These are phyloP conservation scores for Bombus pyrosoma DNA, from an alignment of 1,140 invertebrate genomes.

Conservation along the genomic window DNA sequence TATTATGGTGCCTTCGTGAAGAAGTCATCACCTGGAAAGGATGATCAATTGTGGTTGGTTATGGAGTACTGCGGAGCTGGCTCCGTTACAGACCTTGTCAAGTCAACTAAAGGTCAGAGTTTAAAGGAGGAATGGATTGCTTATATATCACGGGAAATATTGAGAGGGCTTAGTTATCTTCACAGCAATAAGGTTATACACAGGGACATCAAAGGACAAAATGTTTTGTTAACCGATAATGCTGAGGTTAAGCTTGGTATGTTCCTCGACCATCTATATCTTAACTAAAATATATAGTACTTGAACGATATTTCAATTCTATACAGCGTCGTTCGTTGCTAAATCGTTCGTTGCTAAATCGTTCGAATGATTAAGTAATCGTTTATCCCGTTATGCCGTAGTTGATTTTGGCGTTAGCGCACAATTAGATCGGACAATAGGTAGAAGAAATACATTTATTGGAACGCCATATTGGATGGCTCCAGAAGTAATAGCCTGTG, in stretches of 20 bases:
- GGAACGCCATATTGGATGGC: slow-evolving; percentile 99
- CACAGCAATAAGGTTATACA: slow-evolving; percentile 99
- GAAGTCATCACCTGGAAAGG: slow-evolving; percentile 98
- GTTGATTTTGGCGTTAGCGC: slow-evolving; percentile 99
- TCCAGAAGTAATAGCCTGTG: slow-evolving; percentile 99
- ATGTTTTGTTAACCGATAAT: slow-evolving; percentile 99
- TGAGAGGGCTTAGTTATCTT: slow-evolving; percentile 97
- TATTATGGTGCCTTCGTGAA: slow-evolving; percentile 99
- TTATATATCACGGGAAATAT: slow-evolving; percentile 98
- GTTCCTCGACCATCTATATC: slow-evolving; percentile 31
- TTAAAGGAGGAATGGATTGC: slow-evolving; percentile 99
- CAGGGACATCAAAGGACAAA: slow-evolving; percentile 99
- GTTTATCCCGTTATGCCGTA: slow-evolving; percentile 75
- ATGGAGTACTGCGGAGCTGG: slow-evolving; percentile 99
- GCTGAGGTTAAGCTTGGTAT: slow-evolving; percentile 98
- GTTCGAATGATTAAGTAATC: not conserved
- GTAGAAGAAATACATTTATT: slow-evolving; percentile 99
- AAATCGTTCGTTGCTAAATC: not conserved
- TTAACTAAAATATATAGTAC: not conserved
- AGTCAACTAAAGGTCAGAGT: slow-evolving; percentile 98
- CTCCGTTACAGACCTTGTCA: slow-evolving; percentile 99
- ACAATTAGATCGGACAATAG: slow-evolving; percentile 99
- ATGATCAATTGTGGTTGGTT: slow-evolving; percentile 99
- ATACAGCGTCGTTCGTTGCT: not conserved
- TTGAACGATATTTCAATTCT: not conserved